phyloP scores from a whole-genome alignment of 2,113 vertebrate species.

The Neogale vison region DNA sequence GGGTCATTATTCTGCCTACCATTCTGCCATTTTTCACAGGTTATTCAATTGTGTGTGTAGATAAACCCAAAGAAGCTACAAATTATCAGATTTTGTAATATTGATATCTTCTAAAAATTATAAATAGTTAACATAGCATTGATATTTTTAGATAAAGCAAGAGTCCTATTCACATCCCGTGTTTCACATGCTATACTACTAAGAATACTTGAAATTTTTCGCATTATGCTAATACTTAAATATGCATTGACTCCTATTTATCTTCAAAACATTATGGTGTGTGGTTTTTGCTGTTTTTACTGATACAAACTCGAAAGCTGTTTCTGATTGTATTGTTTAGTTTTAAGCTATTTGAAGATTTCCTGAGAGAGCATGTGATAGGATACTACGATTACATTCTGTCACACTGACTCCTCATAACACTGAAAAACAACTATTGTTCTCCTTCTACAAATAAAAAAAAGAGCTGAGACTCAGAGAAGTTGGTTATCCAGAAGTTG shows the following conservation, averaged over 20 bases:
- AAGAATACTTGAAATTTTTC: not conserved
- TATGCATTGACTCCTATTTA: not conserved
- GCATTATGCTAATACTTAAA: not conserved
- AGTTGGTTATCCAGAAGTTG: too few relatives aligned
- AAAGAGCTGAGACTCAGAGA: not conserved
- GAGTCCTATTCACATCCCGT: not conserved
- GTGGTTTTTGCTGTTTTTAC: not conserved
- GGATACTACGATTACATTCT: not conserved
- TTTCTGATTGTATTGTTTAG: not conserved
- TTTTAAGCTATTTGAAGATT: not conserved
- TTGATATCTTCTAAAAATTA: not conserved
- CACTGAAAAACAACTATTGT: not conserved
- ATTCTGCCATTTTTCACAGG: not conserved
- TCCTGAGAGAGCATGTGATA: not conserved
- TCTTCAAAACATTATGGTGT: not conserved
- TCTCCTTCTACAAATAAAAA: constrained; percentile 21
- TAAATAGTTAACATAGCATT: not conserved
- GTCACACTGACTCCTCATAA: not conserved
- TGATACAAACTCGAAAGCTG: not conserved
- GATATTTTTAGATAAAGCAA: not conserved
- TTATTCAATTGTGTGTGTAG: not conserved
- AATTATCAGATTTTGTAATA: not conserved
- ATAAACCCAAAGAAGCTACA: not conserved
- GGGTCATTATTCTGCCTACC: not conserved
- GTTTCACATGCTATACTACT: not conserved